Evolutionary conservation across 2,888 invertebrate species (phyloP).

Genomic region (Notocelia uddmanniana): DNA sequence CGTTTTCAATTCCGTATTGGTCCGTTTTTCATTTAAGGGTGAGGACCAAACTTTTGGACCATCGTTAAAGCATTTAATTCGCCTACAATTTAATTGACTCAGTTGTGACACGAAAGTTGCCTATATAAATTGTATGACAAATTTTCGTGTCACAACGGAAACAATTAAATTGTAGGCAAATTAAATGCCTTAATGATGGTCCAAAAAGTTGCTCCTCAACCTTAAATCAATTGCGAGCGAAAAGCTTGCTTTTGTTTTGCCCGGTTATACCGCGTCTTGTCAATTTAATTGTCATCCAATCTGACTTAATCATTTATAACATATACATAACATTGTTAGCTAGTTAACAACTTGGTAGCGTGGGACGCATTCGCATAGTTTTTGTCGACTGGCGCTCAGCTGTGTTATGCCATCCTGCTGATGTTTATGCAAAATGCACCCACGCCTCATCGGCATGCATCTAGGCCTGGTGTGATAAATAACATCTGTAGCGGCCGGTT

Average conservation of each 20-base stretch:
- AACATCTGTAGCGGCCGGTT: constrained; percentile 64
- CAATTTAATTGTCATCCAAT: neutral
- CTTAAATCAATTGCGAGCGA: neutral
- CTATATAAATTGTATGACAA: too few relatives aligned
- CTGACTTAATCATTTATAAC: neutral
- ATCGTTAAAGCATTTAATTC: too few relatives aligned
- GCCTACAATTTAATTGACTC: too few relatives aligned
- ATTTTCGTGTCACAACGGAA: too few relatives aligned
- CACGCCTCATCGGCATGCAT: constrained; percentile 76
- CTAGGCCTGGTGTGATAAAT: constrained; percentile 68
- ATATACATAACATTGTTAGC: neutral
- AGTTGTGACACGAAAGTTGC: too few relatives aligned
- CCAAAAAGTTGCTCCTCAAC: too few relatives aligned
- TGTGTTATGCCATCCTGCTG: constrained; percentile 69
- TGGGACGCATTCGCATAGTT: constrained; percentile 32
- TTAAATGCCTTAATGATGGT: too few relatives aligned
- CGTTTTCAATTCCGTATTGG: too few relatives aligned
- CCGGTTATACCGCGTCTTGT: neutral
- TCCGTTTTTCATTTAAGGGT: too few relatives aligned
- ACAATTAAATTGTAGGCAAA: too few relatives aligned
- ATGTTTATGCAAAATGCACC: constrained; percentile 74
- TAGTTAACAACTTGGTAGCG: constrained; percentile 25
- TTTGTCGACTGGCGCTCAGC: constrained; percentile 48
- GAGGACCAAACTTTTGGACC: too few relatives aligned
- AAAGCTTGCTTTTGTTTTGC: neutral